Conservation (phyloP, 2,888 invertebrate genomes). For the Elegia similella region DNA sequence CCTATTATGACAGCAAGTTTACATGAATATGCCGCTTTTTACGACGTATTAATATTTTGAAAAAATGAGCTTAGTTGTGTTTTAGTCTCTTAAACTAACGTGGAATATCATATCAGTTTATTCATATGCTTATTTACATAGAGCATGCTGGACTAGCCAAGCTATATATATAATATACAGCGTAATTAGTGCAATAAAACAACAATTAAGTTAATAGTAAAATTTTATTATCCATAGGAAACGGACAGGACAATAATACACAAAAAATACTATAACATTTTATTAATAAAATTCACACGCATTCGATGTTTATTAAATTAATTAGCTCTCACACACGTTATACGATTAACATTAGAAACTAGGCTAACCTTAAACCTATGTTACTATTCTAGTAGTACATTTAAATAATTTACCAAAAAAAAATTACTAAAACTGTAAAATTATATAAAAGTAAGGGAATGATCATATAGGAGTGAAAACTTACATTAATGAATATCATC, state of each 20-base stretch:
- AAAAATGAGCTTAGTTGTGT: too few species aligned
- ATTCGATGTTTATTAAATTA: slow-evolving; percentile 35
- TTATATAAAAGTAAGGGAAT: slow-evolving; percentile 48
- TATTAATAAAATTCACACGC: slow-evolving; percentile 42
- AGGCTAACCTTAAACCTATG: slow-evolving; percentile 38
- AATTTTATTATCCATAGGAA: slow-evolving; percentile 57
- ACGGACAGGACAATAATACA: slow-evolving; percentile 43
- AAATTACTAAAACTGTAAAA: slow-evolving; percentile 46
- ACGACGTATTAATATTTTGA: too few species aligned
- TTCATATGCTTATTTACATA: neutral
- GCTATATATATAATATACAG: slow-evolving; percentile 52
- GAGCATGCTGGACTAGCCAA: slow-evolving; percentile 29
- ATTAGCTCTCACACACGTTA: slow-evolving; percentile 31
- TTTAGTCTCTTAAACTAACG: neutral
- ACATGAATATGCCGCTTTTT: too few species aligned
- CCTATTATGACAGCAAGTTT: too few species aligned
- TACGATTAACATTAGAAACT: slow-evolving; percentile 42
- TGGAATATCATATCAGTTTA: neutral
- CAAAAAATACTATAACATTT: slow-evolving; percentile 48
- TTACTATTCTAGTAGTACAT: slow-evolving; percentile 44
- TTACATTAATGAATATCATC: slow-evolving; percentile 68
- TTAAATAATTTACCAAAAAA: slow-evolving; percentile 28
- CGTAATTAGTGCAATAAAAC: slow-evolving; percentile 64
- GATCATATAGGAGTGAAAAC: slow-evolving; percentile 37
- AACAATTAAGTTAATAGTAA: slow-evolving; percentile 48